Evolutionary conservation across 2,888 invertebrate species (phyloP).

Genomic region (Chrysolina americana): DNA sequence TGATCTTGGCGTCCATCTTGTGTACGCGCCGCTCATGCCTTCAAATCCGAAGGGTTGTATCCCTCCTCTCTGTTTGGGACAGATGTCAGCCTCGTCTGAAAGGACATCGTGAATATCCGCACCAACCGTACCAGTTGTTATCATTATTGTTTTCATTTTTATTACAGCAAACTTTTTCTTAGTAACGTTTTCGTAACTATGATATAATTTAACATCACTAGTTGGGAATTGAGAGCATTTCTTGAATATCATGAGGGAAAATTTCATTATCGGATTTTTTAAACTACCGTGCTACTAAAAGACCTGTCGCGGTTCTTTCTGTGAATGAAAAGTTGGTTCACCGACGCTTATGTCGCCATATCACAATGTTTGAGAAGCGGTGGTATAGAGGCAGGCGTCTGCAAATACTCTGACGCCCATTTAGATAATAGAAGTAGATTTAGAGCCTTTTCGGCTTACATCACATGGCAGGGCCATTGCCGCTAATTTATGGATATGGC

Average conservation of each 20-base stretch:
- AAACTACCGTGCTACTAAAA: background rate
- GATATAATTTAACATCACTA: too few relatives aligned
- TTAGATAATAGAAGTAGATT: constrained; percentile 69
- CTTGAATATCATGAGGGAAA: background rate
- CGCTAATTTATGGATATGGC: constrained; percentile 67
- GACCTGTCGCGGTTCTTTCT: constrained; percentile 14
- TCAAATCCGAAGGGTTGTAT: too few relatives aligned
- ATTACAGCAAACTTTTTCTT: too few relatives aligned
- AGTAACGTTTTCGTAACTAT: too few relatives aligned
- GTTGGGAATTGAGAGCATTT: too few relatives aligned
- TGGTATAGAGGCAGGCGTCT: constrained; percentile 56
- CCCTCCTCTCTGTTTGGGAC: too few relatives aligned
- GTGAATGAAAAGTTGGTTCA: constrained; percentile 29
- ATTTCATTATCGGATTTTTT: background rate
- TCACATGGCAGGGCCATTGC: constrained; percentile 65
- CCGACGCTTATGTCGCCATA: constrained; percentile 46
- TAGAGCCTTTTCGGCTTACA: constrained; percentile 67
- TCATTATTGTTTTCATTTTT: too few relatives aligned
- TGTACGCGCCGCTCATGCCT: too few relatives aligned
- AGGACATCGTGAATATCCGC: too few relatives aligned
- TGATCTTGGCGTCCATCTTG: too few relatives aligned
- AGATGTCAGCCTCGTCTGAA: too few relatives aligned
- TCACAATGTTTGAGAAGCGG: constrained; percentile 55
- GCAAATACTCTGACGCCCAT: constrained; percentile 68
- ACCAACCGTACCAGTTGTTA: too few relatives aligned